Evolutionary conservation across 1,140 invertebrate genomes (phyloP), one percentile per base, ranked within the genome.

Genomic region (Danaus melanippus): DNA sequence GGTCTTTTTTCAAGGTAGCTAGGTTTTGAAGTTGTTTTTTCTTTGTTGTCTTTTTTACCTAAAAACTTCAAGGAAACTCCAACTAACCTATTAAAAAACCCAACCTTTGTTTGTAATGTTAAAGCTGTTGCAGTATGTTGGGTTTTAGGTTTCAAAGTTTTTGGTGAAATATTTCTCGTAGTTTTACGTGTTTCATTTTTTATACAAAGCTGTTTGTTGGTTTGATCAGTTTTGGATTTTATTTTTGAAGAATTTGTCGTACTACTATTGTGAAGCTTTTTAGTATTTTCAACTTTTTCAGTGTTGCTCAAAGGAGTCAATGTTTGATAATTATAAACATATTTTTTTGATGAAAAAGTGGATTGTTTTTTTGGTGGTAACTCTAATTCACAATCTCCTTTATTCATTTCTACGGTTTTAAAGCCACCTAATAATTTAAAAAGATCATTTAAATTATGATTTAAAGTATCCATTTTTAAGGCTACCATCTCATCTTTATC

Each of bases 401-500:
- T 41, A 48, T 47, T 17, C 9, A 50, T 46, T 42, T 47, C 15
- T 57, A 41, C 9, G 9, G 10, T 9, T 17, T 49, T 21, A 12
- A 50, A 42, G 39, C 58, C 58, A 42, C 59, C 48, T 10, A 71
- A 57, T 48, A 74, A 46, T 39, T 64, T 60, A 46, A 68, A 62
- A 8, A 71, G 56, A 47, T 68, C 56, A 41, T 67, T 65, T 46
- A 71, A 66, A 46, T 69, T 60, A 39, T 61, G n/a, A 42, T 40
- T 53, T 32, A 74, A 57, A 10, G 56, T 61, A 21, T 66, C 55
- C 6, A 11, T 12, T 9, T 44, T 42, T 21, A 42, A 21, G 12
- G 46, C 17, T 44, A 9, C 17, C 53, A 12, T 41, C 46, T 49
- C 9, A 50, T 53, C 10, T n/a, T n/a, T 46, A 39, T 43, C n/a